Evolutionary conservation across 2,888 invertebrate species (phyloP).

Genomic region (Caenorhabditis plicata): DNA sequence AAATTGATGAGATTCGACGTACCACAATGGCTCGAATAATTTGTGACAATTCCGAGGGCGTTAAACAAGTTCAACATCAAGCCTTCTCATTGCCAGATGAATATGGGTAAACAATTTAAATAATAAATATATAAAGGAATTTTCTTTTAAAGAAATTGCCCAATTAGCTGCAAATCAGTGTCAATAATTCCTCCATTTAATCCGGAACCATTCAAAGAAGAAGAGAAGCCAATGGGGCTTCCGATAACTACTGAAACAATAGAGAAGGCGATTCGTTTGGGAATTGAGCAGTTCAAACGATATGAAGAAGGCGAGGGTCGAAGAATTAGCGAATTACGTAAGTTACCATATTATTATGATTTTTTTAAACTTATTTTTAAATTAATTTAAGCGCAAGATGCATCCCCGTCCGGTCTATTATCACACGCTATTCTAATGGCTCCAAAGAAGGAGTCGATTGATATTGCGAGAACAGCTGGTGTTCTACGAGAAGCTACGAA

Average conservation of each 20-base stretch:
- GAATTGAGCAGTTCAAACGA: conserved; percentile 56
- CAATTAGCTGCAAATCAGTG: conserved; percentile 56
- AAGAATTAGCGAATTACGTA: conserved; percentile 30
- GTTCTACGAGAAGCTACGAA: conserved; percentile 63
- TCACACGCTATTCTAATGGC: conserved; percentile 61
- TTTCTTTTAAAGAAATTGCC: conserved; percentile 55
- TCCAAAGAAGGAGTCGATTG: conserved; percentile 62
- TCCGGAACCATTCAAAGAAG: conserved; percentile 54
- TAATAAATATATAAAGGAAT: neutral
- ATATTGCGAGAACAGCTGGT: conserved; percentile 59
- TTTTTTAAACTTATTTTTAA: neutral
- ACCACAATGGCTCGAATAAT: conserved; percentile 59
- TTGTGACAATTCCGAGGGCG: conserved; percentile 62
- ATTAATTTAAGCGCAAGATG: conserved; percentile 7
- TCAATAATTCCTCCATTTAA: conserved; percentile 46
- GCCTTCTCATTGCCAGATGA: conserved; percentile 60
- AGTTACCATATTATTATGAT: neutral
- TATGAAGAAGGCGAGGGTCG: conserved; percentile 53
- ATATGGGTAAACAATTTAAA: conserved; percentile 50
- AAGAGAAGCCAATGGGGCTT: conserved; percentile 53
- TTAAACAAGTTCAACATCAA: conserved; percentile 57
- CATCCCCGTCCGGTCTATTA: conserved; percentile 43
- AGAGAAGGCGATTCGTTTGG: conserved; percentile 60
- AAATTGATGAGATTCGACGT: conserved; percentile 60
- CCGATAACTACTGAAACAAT: conserved; percentile 62